Percentiles rank a stretch among this genome's conserved stretches.
These are phyloP conservation scores for Haliclona indistincta DNA, from an alignment of 37 sponge, comb jelly and placozoan species.

Conservation along the genomic window DNA sequence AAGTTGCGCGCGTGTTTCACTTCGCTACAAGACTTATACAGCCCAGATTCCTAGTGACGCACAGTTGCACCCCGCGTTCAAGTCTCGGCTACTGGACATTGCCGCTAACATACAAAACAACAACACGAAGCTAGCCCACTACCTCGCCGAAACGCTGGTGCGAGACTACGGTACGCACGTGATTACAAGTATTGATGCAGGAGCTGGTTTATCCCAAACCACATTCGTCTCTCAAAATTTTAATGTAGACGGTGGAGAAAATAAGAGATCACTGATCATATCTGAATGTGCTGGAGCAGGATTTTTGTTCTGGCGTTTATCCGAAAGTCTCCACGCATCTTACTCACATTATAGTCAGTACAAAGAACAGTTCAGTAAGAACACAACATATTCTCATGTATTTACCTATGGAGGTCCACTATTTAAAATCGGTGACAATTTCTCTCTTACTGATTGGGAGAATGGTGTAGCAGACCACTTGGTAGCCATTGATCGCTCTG, in stretches of 20 bases:
- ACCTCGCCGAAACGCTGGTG: conserved; percentile 63
- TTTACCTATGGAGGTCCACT: conserved; percentile 70
- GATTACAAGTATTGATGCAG: conserved; percentile 56
- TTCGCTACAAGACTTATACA: conserved; percentile 43
- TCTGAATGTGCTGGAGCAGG: conserved; percentile 48
- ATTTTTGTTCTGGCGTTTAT: conserved; percentile 30
- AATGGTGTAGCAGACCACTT: conserved; percentile 61
- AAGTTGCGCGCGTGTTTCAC: conserved; percentile 42
- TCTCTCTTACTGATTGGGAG: conserved; percentile 69
- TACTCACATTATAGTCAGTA: not conserved
- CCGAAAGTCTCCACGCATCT: not conserved
- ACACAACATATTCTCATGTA: conserved; percentile 54
- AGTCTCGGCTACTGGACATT: conserved; percentile 58
- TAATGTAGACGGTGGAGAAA: not conserved
- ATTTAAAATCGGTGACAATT: conserved; percentile 42
- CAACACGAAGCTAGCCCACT: conserved; percentile 43
- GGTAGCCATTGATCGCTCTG: conserved; percentile 70
- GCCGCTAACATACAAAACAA: conserved; percentile 68
- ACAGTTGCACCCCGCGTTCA: conserved; percentile 51
- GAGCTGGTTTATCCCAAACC: conserved; percentile 50
- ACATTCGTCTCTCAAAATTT: conserved; percentile 17
- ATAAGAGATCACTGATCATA: not conserved
- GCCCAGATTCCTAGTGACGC: conserved; percentile 38
- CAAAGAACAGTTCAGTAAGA: not conserved
- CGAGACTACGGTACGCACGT: conserved; percentile 81